Evolutionary conservation across 2,888 invertebrate genomes (phyloP).

Genomic region (Papilio gigon): DNA sequence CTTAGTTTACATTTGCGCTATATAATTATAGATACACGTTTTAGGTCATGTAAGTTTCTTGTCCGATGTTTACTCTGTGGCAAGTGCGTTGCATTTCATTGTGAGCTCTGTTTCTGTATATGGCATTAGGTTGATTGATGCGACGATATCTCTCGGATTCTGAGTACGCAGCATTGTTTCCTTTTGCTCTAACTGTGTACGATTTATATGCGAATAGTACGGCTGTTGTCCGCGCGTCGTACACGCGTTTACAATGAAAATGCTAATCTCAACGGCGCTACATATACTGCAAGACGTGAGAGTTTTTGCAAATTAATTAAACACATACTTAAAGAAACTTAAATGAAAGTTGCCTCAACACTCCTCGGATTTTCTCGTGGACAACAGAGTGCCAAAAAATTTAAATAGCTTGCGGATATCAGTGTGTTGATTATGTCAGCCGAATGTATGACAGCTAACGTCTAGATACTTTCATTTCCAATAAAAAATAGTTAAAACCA

Average conservation of each 20-base stretch:
- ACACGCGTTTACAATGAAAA: conserved; percentile 36
- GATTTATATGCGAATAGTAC: conserved; percentile 42
- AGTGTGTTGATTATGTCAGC: too few species aligned
- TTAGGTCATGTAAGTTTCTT: conserved; percentile 30
- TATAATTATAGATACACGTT: too few species aligned
- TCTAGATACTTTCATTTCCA: too few species aligned
- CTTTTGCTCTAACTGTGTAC: conserved; percentile 45
- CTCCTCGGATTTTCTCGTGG: too few species aligned
- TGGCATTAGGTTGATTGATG: conserved; percentile 60
- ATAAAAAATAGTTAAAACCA: too few species aligned
- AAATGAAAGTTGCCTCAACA: neutral
- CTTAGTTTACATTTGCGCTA: too few species aligned
- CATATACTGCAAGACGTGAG: conserved; percentile 36
- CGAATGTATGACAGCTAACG: too few species aligned
- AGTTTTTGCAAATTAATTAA: conserved; percentile 5
- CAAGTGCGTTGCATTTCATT: conserved; percentile 35
- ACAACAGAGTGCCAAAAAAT: too few species aligned
- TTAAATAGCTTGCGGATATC: too few species aligned
- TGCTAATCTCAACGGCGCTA: conserved; percentile 34
- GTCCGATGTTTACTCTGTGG: conserved; percentile 29
- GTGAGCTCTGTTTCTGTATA: conserved; percentile 52
- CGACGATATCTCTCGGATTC: conserved; percentile 54
- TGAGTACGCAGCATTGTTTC: conserved; percentile 52
- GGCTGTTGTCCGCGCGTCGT: conserved; percentile 13
- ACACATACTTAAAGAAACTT: neutral